Base-by-base conservation (phyloP, 2,888 invertebrate genomes). In the Craniophora ligustri region DNA sequence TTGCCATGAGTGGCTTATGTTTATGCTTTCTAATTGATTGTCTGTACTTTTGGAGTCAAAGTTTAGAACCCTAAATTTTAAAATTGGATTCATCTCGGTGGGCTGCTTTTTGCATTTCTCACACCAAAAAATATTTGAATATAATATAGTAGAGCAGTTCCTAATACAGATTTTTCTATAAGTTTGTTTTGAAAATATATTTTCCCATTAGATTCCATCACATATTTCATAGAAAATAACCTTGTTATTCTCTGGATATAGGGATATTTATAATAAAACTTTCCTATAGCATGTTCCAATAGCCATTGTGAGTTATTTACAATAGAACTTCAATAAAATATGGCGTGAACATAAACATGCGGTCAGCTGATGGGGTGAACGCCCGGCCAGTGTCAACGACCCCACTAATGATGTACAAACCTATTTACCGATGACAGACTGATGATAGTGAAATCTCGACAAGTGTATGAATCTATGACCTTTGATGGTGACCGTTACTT, bases 351-450 rank as follows among this genome's bases (percentile, higher is more conserved):
- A 57, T 58, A 61, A 69, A 60, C 47, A 69, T 39, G 54, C 59
- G 72, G 68, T 65, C 78, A 80, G 80, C 79, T 81, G 81, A 76
- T 74, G 62, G 60, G 70, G 75, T 77, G 68, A 70, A 61, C 41
- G 75, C 45, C 79, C 70, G 44, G 55, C 28, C 36, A 49, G 38
- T 58, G 79, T 70, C 74, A 49, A 59, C 68, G 75, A 76, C 77
- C 74, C 50, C 38, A 34, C 45, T 70, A 66, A 71, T 71, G 72
- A 68, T 53, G 63, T 53, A 48, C 60, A 63, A 73, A 72, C 67
- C 61, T 73, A 66, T 68, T 59, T 70, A 67, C 57, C 62, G 63
- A 67, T 64, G 64, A 62, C 60, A 64, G 19, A 31, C 38, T 63
- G 42, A 57, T 61, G 74, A 74, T 64, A 75, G 66, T 62, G 67